Evolutionary conservation across 2,113 vertebrate species (phyloP).

Genomic region (Phalacrocorax brasilianus): DNA sequence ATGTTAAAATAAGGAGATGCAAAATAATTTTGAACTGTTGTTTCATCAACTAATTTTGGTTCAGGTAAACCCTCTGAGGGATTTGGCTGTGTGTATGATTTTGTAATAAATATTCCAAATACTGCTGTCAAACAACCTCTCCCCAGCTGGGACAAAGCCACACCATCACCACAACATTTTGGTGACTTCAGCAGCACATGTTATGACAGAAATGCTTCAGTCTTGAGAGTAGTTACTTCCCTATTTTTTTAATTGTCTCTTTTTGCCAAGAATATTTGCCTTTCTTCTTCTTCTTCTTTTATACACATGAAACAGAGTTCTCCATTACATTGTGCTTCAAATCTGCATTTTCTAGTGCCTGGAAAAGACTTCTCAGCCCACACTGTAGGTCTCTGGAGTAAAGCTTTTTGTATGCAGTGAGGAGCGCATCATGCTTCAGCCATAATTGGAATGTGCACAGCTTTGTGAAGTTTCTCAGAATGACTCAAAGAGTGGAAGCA

Average conservation of each 20-base stretch:
- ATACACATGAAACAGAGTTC: background rate
- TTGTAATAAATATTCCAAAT: slow-evolving; percentile 30
- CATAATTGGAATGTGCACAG: slow-evolving; percentile 67
- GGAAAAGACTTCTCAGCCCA: background rate
- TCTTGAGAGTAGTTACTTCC: slow-evolving; percentile 26
- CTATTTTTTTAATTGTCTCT: slow-evolving; percentile 46
- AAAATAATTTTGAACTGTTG: background rate
- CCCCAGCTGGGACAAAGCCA: background rate
- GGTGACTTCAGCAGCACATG: slow-evolving; percentile 41
- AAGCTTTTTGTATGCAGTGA: background rate
- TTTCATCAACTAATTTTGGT: background rate
- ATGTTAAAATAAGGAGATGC: background rate
- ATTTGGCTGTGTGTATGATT: background rate
- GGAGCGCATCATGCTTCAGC: slow-evolving; percentile 12
- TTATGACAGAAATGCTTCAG: slow-evolving; percentile 28
- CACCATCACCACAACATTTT: background rate
- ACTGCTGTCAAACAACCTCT: background rate
- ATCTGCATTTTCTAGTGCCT: background rate
- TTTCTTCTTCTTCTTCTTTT: slow-evolving; percentile 36
- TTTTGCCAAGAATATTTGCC: background rate
- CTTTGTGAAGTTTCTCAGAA: slow-evolving; percentile 77
- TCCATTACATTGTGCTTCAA: background rate
- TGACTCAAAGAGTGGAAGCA: slow-evolving; percentile 75
- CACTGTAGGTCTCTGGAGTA: background rate
- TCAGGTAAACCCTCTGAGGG: background rate